These are phyloP conservation scores for Aethina tumida DNA, from an alignment of 1,140 invertebrate species.

Conservation along the genomic window DNA sequence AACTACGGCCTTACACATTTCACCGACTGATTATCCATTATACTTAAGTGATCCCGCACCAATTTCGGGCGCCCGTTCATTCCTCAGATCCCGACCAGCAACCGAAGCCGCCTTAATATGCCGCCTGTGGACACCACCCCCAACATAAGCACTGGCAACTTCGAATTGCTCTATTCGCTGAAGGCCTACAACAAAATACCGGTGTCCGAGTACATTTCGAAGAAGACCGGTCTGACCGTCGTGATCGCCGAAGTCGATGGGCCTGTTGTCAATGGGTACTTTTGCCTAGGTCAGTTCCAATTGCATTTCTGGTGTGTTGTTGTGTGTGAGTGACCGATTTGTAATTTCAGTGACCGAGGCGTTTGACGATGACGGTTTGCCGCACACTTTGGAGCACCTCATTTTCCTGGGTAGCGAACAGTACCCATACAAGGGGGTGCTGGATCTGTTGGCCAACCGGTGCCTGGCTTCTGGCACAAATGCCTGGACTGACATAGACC, in stretches of 20 bases:
- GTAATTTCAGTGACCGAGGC: constrained; percentile 74
- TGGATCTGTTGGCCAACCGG: constrained; percentile 80
- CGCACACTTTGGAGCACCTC: constrained; percentile 87
- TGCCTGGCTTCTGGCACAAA: constrained; percentile 86
- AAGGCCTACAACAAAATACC: constrained; percentile 62
- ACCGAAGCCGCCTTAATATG: constrained; percentile 28
- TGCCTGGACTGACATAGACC: constrained; percentile 75
- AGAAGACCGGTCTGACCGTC: constrained; percentile 65
- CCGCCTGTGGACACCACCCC: constrained; percentile 44
- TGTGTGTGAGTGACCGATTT: constrained; percentile 5
- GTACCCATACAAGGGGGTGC: constrained; percentile 82
- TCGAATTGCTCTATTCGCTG: constrained; percentile 51
- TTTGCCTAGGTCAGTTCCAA: constrained; percentile 60
- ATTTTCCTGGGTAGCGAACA: constrained; percentile 84
- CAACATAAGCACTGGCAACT: constrained; percentile 37
- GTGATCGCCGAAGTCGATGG: constrained; percentile 76
- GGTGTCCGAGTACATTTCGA: constrained; percentile 72
- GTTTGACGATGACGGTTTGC: constrained; percentile 82
- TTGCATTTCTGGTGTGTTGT: constrained; percentile 2
- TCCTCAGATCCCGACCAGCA: neutral
- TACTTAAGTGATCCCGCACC: no score
- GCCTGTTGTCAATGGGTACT: constrained; percentile 76
- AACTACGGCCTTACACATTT: no score
- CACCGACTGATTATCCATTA: no score
- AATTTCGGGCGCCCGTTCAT: no score